Percentiles rank a stretch among this genome's conserved stretches.
phyloP scores from a whole-genome alignment of 2,888 invertebrate species.

The Spisula subtruncata region DNA sequence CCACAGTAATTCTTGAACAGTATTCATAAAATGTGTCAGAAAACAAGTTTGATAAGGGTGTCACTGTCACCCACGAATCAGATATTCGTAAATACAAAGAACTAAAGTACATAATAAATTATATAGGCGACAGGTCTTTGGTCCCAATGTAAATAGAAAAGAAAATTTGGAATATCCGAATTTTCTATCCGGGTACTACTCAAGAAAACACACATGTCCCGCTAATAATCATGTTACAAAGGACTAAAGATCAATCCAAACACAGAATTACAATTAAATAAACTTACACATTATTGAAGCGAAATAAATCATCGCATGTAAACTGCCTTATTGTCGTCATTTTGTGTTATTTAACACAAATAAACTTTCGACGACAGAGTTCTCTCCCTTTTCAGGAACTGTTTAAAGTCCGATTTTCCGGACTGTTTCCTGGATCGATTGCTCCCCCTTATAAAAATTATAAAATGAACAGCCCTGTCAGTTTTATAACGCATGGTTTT shows the following conservation, averaged over 20 bases:
- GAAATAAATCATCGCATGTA: constrained; percentile 97
- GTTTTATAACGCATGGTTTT: too few species aligned
- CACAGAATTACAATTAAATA: background rate
- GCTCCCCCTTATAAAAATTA: too few species aligned
- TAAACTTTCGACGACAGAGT: background rate
- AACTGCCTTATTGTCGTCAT: constrained; percentile 98
- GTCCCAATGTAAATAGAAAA: background rate
- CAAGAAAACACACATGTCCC: background rate
- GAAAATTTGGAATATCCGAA: background rate
- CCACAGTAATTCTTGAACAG: too few species aligned
- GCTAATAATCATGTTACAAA: background rate
- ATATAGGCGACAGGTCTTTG: background rate
- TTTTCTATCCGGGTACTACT: background rate
- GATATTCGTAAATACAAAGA: too few species aligned
- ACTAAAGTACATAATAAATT: too few species aligned
- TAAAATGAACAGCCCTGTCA: too few species aligned
- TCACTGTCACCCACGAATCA: too few species aligned
- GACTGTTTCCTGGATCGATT: too few species aligned
- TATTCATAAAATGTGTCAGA: too few species aligned
- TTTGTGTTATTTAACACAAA: background rate
- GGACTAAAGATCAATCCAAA: background rate
- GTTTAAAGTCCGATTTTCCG: too few species aligned
- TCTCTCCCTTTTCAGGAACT: background rate
- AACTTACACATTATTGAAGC: constrained; percentile 97
- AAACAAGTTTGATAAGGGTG: too few species aligned